phyloP scores from a whole-genome alignment of 2,113 vertebrate species.

The Gymnorhina tibicen region DNA sequence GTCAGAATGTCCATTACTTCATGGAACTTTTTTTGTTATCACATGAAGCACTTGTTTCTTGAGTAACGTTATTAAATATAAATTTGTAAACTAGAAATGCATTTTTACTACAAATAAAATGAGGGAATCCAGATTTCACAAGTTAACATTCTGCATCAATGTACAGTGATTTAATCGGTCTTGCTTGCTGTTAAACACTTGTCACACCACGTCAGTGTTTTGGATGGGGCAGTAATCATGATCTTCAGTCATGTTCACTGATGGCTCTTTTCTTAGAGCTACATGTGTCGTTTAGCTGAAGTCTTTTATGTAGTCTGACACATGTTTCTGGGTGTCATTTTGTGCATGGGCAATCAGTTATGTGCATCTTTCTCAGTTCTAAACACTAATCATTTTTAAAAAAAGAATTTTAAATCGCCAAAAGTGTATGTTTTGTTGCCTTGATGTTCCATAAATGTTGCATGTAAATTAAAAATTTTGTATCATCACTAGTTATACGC shows the following conservation, averaged over 20 bases:
- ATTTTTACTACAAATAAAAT: slow-evolving; percentile 45
- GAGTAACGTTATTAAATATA: background rate
- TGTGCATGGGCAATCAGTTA: slow-evolving; percentile 61
- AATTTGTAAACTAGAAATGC: slow-evolving; percentile 29
- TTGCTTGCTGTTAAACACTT: slow-evolving; percentile 21
- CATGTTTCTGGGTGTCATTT: slow-evolving; percentile 9
- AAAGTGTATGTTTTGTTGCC: slow-evolving; percentile 63
- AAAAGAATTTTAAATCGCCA: background rate
- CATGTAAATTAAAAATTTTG: slow-evolving; percentile 80
- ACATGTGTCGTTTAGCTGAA: slow-evolving; percentile 12
- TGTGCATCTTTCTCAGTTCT: slow-evolving; percentile 48
- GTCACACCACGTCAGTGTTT: background rate
- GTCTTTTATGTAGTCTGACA: slow-evolving; percentile 40
- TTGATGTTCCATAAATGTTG: slow-evolving; percentile 65
- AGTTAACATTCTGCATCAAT: background rate
- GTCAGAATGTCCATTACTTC: background rate
- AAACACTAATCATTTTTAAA: slow-evolving; percentile 20
- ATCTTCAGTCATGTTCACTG: slow-evolving; percentile 30
- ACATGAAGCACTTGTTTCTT: background rate
- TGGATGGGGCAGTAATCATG: slow-evolving; percentile 2
- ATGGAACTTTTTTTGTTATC: background rate
- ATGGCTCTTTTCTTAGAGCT: slow-evolving; percentile 65
- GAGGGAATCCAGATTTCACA: background rate
- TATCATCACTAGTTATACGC: slow-evolving; percentile 21
- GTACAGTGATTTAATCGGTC: background rate